These are phyloP conservation scores for Diplodus sargus DNA, from an alignment of 2,797 vertebrate genomes.

Conservation along the genomic window DNA sequence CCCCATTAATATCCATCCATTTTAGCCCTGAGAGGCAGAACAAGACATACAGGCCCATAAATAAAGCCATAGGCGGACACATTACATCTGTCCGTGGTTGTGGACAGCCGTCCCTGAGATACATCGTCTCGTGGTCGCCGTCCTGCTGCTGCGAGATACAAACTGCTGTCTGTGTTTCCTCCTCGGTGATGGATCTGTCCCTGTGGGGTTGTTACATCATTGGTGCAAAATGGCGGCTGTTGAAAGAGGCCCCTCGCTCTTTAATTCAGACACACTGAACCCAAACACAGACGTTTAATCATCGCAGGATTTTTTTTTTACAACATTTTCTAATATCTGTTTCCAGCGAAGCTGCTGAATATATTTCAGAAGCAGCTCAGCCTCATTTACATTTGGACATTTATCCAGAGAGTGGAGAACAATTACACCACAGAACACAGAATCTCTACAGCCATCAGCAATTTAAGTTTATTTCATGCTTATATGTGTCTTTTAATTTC, in stretches of 20 bases:
- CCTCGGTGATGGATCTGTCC: constrained; percentile 38
- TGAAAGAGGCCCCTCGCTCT: not conserved
- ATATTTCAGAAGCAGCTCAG: not conserved
- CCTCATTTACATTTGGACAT: not conserved
- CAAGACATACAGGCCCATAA: no score
- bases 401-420: not conserved
- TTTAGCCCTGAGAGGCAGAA: not conserved
- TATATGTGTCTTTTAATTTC: not conserved
- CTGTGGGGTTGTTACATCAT: constrained; percentile 42
- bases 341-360: not conserved
- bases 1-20: no score
- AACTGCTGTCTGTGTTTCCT: constrained; percentile 22
- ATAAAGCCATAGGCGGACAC: no score
- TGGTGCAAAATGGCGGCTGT: constrained; percentile 28
- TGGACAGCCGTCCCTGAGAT: not conserved
- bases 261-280: constrained; percentile 12
- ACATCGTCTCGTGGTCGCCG: not conserved
- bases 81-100: not conserved
- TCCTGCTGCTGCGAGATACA: not conserved
- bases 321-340: not conserved
- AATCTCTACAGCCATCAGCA: not conserved
- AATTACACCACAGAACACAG: not conserved
- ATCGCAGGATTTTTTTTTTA: not conserved
- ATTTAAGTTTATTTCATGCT: not conserved
- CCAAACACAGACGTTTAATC: not conserved